phyloP scores from a whole-genome alignment of 2,888 invertebrate species.

The Eucera pruinosa region DNA sequence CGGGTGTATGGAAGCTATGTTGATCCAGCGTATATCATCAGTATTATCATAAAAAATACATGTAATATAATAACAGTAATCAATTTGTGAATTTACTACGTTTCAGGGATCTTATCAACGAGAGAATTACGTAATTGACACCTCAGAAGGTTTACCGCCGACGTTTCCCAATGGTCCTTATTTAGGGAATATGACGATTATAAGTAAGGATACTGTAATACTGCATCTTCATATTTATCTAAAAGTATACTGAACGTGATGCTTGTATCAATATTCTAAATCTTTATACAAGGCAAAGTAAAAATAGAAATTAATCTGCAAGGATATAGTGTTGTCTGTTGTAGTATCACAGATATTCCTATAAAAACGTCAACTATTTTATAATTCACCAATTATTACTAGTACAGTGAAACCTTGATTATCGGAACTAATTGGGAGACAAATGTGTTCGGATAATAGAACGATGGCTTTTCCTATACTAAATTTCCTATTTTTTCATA shows the following conservation, averaged over 20 bases:
- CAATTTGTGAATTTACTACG: background rate
- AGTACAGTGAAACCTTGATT: too few relatives aligned
- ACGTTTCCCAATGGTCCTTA: slow-evolving; percentile 36
- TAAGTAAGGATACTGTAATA: rapidly evolving
- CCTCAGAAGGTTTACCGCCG: slow-evolving; percentile 4
- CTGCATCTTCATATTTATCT: background rate
- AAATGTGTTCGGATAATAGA: too few relatives aligned
- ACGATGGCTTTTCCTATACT: too few relatives aligned
- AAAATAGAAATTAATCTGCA: slow-evolving; percentile 26
- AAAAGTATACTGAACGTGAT: background rate
- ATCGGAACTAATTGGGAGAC: too few relatives aligned
- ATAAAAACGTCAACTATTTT: too few relatives aligned
- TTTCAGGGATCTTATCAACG: slow-evolving; percentile 23
- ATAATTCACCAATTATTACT: too few relatives aligned
- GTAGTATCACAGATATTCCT: too few relatives aligned
- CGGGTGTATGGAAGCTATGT: too few relatives aligned
- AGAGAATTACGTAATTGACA: background rate
- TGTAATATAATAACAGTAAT: background rate
- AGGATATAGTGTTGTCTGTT: background rate
- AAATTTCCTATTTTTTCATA: too few relatives aligned
- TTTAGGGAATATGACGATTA: background rate
- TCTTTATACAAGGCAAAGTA: background rate
- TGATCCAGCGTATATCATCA: too few relatives aligned
- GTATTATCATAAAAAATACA: too few relatives aligned
- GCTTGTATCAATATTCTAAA: background rate